Conservation (phyloP, 2,113 vertebrate genomes). For the Malurus cyaneus region DNA sequence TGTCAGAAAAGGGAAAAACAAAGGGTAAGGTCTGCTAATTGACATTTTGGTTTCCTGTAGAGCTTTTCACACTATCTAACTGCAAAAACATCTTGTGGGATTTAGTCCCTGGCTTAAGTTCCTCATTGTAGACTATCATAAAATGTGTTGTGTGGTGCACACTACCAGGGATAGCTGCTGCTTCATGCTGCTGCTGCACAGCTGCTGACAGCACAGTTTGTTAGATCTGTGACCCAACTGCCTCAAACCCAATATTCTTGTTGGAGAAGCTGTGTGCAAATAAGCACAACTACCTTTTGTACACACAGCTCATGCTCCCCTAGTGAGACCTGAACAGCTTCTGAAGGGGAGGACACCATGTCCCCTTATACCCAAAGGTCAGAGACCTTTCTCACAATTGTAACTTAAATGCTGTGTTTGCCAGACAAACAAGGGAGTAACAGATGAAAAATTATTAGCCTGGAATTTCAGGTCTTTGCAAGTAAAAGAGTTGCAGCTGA, state of each 20-base stretch:
- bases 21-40: not conserved
- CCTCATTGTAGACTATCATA: not conserved
- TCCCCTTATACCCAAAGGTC: not conserved
- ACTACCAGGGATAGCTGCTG: not conserved
- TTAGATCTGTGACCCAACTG: not conserved
- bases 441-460: not conserved
- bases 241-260: not conserved
- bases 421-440: not conserved
- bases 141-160: not conserved
- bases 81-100: not conserved
- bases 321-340: not conserved
- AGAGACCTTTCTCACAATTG: not conserved
- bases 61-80: not conserved
- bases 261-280: not conserved
- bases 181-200: not conserved
- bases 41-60: not conserved
- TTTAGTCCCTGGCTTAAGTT: not conserved
- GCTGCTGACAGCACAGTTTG: not conserved
- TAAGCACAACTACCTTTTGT: not conserved
- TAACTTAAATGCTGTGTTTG: not conserved
- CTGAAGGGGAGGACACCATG: not conserved
- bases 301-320: fast-evolving
- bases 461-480: not conserved
- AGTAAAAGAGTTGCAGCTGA: not conserved
- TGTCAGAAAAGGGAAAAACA: not conserved